Conservation (phyloP, 2,113 vertebrate species). For the Osmerus mordax region DNA sequence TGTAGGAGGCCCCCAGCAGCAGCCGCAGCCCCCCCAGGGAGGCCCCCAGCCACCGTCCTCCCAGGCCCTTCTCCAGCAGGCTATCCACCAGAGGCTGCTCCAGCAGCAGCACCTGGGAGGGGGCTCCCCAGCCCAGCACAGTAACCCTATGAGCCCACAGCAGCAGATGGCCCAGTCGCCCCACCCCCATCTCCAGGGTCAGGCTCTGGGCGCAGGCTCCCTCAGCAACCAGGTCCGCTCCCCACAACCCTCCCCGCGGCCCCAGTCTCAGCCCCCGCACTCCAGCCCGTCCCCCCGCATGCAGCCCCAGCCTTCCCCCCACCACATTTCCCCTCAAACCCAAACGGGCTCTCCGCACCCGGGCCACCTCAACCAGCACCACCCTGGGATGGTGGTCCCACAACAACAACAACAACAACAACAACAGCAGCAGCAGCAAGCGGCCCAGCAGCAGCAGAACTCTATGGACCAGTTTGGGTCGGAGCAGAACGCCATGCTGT, state of each 20-base stretch:
- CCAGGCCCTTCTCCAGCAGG: constrained; percentile 79
- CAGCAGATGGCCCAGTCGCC: constrained; percentile 70
- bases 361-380: constrained; percentile 75
- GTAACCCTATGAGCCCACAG: constrained; percentile 90
- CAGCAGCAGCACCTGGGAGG: constrained; percentile 68
- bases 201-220: constrained; percentile 80
- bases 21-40: constrained; percentile 64
- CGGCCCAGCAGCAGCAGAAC: constrained; percentile 85
- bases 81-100: constrained; percentile 85
- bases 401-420: constrained; percentile 81
- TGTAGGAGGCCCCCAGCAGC: constrained; percentile 83
- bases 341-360: constrained; percentile 95
- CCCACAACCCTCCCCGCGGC: constrained; percentile 92
- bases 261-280: constrained; percentile 92
- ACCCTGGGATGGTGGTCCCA: constrained; percentile 79
- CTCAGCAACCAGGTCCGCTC: constrained; percentile 95
- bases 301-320: constrained; percentile 94
- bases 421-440: constrained; percentile 75
- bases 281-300: constrained; percentile 96
- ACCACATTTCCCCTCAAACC: constrained; percentile 94
- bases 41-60: constrained; percentile 55
- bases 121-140: constrained; percentile 83
- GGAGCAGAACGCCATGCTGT: constrained; percentile 82
- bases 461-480: constrained; percentile 73
- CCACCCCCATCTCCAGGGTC: constrained; percentile 86